Conservation (phyloP, 2,888 invertebrate genomes). For the Oligia latruncula region DNA sequence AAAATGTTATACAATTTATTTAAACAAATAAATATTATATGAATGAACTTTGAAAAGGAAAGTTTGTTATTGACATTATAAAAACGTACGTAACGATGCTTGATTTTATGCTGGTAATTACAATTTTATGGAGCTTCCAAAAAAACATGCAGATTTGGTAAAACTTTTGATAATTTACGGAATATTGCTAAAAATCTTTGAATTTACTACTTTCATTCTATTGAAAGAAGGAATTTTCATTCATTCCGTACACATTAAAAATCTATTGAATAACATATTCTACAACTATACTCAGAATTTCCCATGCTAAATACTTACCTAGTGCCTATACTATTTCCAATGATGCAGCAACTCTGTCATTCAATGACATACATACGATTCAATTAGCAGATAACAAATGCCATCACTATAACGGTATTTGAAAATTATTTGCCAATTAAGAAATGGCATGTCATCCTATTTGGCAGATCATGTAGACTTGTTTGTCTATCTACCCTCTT, state of each 20-base stretch:
- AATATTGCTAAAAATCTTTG: background rate
- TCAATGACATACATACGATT: conserved; percentile 28
- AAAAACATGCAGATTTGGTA: background rate
- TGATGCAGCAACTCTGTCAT: conserved; percentile 45
- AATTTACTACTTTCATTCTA: background rate
- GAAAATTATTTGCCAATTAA: conserved; percentile 36
- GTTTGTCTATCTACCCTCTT: conserved; percentile 9
- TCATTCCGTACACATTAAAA: background rate
- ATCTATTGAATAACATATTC: conserved; percentile 5
- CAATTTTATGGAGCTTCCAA: conserved; percentile 6
- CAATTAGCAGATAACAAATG: conserved; percentile 37
- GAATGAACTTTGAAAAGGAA: conserved; percentile 54
- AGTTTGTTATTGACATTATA: conserved; percentile 46
- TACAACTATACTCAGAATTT: background rate
- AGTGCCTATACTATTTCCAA: conserved; percentile 1
- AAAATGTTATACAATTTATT: conserved; percentile 39
- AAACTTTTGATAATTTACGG: conserved; percentile 6
- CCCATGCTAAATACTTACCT: background rate
- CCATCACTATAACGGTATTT: conserved; percentile 27
- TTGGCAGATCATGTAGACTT: conserved; percentile 5
- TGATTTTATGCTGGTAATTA: conserved; percentile 42
- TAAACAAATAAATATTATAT: conserved; percentile 31
- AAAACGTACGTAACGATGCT: conserved; percentile 26
- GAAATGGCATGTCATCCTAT: conserved; percentile 17
- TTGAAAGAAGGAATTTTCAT: background rate